Evolutionary conservation across 2,113 vertebrate genomes (phyloP).

Genomic region (Macrotis lagotis): DNA sequence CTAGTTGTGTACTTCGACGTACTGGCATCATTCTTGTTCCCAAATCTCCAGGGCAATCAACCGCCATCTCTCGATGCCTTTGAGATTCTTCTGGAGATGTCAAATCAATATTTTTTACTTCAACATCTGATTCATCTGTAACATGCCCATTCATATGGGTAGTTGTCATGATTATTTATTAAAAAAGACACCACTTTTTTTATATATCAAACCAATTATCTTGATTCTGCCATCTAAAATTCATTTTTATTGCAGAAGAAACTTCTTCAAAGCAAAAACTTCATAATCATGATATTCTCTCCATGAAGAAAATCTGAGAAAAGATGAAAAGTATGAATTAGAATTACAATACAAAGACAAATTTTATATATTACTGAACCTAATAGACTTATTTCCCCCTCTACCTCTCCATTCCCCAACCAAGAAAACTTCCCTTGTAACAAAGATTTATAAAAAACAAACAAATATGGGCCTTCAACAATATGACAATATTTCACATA

Average conservation of each 20-base stretch:
- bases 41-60: constrained; percentile 95
- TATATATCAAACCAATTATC: constrained; percentile 78
- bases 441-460: background rate
- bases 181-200: constrained; percentile 76
- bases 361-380: constrained; percentile 41
- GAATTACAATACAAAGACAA: constrained; percentile 66
- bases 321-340: constrained; percentile 66
- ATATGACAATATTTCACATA: background rate
- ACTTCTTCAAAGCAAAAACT: constrained; percentile 65
- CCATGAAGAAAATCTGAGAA: constrained; percentile 82
- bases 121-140: constrained; percentile 90
- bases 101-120: constrained; percentile 86
- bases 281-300: constrained; percentile 74
- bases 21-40: constrained; percentile 92
- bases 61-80: constrained; percentile 92
- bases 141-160: constrained; percentile 94
- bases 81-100: constrained; percentile 83
- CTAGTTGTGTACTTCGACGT: constrained; percentile 89
- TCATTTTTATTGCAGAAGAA: constrained; percentile 83
- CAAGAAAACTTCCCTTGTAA: background rate
- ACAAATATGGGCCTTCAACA: background rate
- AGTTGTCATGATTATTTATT: constrained; percentile 89
- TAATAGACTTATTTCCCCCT: constrained; percentile 57
- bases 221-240: constrained; percentile 78
- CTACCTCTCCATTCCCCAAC: background rate